Evolutionary conservation across 37 sponge, comb jelly and placozoan species (phyloP).

Genomic region (Cladorhizidae sp.): DNA sequence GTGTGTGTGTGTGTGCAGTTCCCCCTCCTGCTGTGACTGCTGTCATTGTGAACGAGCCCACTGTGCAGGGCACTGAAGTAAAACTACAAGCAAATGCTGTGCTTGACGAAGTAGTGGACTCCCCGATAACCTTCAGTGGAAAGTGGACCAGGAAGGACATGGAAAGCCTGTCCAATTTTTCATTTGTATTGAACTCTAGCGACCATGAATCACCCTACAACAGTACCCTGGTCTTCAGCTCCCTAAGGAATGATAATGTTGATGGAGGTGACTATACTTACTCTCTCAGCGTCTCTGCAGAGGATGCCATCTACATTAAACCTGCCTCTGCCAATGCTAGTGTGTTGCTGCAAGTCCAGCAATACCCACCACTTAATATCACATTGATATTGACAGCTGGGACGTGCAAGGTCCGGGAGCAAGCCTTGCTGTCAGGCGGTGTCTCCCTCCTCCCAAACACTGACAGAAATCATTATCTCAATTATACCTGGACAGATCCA

Average conservation of each 20-base stretch:
- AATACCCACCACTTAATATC: not conserved
- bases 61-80: constrained; percentile 7
- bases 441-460: constrained; percentile 14
- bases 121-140: constrained; percentile 14
- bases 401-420: not conserved
- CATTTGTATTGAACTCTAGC: too few species aligned
- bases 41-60: not conserved
- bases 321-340: not conserved
- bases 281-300: not conserved
- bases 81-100: not conserved
- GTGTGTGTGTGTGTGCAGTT: constrained; percentile 1
- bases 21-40: constrained; percentile 7
- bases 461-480: not conserved
- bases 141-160: constrained; percentile 11
- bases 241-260: not conserved
- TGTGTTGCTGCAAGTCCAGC: not conserved
- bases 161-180: not conserved
- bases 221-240: constrained; percentile 1
- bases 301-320: not conserved
- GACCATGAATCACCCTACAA: not conserved
- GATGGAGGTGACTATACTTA: constrained; percentile 19
- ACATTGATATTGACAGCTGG: not conserved
- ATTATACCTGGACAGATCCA: not conserved
- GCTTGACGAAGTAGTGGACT: constrained; percentile 16
- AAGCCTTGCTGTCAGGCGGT: not conserved